These are phyloP conservation scores for Paradisaea rubra DNA, from an alignment of 2,113 vertebrate genomes.

Conservation along the genomic window DNA sequence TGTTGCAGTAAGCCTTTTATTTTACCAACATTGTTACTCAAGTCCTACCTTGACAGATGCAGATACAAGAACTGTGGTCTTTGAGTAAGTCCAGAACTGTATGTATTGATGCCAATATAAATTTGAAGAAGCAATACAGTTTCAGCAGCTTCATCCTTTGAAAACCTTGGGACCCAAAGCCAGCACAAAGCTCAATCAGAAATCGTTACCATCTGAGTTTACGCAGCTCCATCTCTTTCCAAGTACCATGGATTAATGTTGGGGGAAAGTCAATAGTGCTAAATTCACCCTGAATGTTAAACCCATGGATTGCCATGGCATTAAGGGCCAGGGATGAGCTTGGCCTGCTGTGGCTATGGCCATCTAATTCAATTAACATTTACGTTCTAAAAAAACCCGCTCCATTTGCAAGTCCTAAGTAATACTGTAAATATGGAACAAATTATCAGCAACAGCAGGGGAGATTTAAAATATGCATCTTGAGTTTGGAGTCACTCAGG, in stretches of 20 bases:
- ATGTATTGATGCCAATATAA: background rate
- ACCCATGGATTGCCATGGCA: background rate
- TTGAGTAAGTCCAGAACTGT: constrained; percentile 36
- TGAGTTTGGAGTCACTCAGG: constrained; percentile 30
- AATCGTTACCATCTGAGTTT: background rate
- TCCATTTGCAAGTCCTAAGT: constrained; percentile 64
- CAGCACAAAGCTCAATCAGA: background rate
- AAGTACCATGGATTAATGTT: background rate
- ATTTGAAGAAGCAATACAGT: background rate
- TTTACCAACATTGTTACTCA: constrained; percentile 37
- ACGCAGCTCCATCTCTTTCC: background rate
- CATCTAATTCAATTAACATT: constrained; percentile 57
- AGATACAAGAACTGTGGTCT: constrained; percentile 33
- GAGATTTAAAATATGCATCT: constrained; percentile 37
- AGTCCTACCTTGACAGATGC: constrained; percentile 9
- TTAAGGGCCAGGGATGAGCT: background rate
- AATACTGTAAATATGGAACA: constrained; percentile 65
- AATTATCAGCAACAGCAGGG: constrained; percentile 67
- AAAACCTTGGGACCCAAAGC: background rate
- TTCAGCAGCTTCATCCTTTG: background rate
- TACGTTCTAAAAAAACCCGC: background rate
- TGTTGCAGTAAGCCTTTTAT: constrained; percentile 48
- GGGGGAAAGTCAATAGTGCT: background rate
- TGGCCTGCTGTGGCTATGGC: background rate
- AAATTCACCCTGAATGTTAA: background rate